Conservation (phyloP, 2,797 vertebrate species). For the Echeneis naucrates region DNA sequence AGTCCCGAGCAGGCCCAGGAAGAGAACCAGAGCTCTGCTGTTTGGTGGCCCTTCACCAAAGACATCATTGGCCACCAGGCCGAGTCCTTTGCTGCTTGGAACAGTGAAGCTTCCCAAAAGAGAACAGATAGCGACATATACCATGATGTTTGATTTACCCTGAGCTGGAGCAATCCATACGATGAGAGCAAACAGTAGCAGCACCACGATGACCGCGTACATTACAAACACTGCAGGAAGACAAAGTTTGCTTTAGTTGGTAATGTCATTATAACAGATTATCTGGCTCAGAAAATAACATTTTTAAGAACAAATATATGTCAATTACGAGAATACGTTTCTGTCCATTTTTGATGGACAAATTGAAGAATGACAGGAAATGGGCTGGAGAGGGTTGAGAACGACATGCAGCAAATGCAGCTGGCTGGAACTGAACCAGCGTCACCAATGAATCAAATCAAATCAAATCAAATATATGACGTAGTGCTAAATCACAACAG, state of each 20-base stretch:
- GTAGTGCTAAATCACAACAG: no score
- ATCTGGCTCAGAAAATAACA: neutral
- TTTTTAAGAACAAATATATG: neutral
- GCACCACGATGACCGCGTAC: conserved; percentile 88
- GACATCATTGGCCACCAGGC: conserved; percentile 90
- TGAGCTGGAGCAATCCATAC: conserved; percentile 90
- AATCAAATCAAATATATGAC: no score
- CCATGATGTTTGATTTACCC: conserved; percentile 94
- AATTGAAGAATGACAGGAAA: no score
- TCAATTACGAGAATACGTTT: neutral
- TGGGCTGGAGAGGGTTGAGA: no score
- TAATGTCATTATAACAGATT: neutral
- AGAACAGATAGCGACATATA: conserved; percentile 96
- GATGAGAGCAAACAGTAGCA: conserved; percentile 90
- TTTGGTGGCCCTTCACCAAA: conserved; percentile 83
- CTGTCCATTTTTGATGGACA: no score
- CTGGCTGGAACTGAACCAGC: no score
- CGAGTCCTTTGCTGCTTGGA: conserved; percentile 96
- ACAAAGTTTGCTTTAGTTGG: conserved; percentile 48
- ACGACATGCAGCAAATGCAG: no score
- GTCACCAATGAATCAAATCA: no score
- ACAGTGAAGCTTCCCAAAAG: conserved; percentile 97
- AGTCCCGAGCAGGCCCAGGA: conserved; percentile 88
- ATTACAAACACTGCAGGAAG: conserved; percentile 89
- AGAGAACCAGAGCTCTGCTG: conserved; percentile 86